phyloP scores from a whole-genome alignment of 92 coral and sea anemone genomes.

The Heteractis magnifica region DNA sequence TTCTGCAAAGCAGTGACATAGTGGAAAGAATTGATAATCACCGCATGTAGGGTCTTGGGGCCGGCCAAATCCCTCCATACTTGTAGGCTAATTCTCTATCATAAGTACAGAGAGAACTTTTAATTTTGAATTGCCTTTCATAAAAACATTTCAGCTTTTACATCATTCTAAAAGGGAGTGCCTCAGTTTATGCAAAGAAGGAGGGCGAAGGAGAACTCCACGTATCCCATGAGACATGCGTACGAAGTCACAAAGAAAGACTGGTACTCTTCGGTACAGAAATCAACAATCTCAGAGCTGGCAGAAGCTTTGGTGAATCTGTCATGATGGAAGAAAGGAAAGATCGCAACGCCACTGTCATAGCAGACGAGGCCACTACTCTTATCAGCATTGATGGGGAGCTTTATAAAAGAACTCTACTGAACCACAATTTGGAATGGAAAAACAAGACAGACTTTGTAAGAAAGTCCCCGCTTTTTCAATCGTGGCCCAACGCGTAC shows the following conservation, averaged over 20 bases:
- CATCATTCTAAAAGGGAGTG: slow-evolving; percentile 87
- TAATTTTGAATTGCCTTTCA: too few species aligned
- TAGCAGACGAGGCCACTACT: slow-evolving; percentile 79
- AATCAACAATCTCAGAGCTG: slow-evolving; percentile 65
- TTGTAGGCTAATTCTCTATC: too few species aligned
- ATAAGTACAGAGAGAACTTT: too few species aligned
- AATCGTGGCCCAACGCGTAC: slow-evolving; percentile 61
- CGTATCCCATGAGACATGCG: slow-evolving; percentile 48
- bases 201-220: slow-evolving; percentile 71
- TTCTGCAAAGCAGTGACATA: too few species aligned
- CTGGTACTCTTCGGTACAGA: slow-evolving; percentile 83
- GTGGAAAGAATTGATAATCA: too few species aligned
- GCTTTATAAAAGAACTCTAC: slow-evolving; percentile 57
- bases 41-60: too few species aligned
- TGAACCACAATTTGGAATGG: slow-evolving; percentile 63
- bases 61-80: too few species aligned
- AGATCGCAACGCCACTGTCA: slow-evolving; percentile 89
- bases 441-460: slow-evolving; percentile 73
- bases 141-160: slow-evolving; percentile 55
- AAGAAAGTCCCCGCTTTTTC: slow-evolving; percentile 65
- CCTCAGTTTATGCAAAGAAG: slow-evolving; percentile 80
- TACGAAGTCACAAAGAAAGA: slow-evolving; percentile 75
- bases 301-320: slow-evolving; percentile 88
- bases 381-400: slow-evolving; percentile 61
- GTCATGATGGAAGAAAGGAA: slow-evolving; percentile 67